phyloP scores from a whole-genome alignment of 2,888 invertebrate genomes.

The Mesoligia furuncula region DNA sequence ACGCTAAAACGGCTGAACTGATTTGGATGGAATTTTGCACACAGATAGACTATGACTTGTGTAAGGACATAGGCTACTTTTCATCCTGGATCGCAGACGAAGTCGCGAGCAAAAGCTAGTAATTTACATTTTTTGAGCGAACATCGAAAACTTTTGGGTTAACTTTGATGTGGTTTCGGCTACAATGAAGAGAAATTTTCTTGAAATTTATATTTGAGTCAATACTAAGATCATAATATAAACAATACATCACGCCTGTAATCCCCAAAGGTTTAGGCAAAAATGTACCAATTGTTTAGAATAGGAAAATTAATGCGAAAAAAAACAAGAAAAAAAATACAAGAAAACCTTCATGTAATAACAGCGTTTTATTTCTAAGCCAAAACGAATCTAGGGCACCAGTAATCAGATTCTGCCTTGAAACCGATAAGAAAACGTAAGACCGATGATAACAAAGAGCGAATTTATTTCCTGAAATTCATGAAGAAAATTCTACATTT shows the following conservation, averaged over 20 bases:
- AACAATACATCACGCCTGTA: not conserved
- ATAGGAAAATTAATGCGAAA: not conserved
- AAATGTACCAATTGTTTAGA: not conserved
- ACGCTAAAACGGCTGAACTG: too few relatives aligned
- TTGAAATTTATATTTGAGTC: not conserved
- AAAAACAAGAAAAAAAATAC: too few relatives aligned
- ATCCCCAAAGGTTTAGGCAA: not conserved
- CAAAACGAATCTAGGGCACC: constrained; percentile 47
- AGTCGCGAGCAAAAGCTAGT: too few relatives aligned
- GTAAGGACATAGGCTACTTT: too few relatives aligned
- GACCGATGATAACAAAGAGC: constrained; percentile 36
- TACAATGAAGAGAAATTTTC: not conserved
- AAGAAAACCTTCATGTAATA: constrained; percentile 38
- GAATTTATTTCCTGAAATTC: constrained; percentile 41
- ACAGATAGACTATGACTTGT: too few relatives aligned
- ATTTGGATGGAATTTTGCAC: too few relatives aligned
- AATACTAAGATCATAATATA: not conserved
- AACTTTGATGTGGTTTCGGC: not conserved
- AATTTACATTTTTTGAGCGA: not conserved
- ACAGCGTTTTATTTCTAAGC: constrained; percentile 24
- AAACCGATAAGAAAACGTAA: constrained; percentile 42
- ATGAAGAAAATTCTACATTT: constrained; percentile 9
- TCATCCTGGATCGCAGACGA: too few relatives aligned
- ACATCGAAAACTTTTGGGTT: not conserved
- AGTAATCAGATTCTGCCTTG: constrained; percentile 54